Base-by-base conservation (phyloP, 2,113 vertebrate genomes). In the Pongo pygmaeus region DNA sequence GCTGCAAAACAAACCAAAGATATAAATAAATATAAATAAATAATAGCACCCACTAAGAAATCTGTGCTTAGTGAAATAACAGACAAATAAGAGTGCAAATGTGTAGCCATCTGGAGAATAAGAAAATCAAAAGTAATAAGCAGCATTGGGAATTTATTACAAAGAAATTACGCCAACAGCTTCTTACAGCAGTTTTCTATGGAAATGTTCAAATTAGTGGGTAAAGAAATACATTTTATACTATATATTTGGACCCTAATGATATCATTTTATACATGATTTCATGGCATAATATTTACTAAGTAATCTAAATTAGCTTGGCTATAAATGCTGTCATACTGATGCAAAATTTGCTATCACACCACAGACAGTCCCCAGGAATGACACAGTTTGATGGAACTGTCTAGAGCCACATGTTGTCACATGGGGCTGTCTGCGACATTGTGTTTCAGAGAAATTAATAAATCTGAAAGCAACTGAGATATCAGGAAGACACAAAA, bases 31-130 rank as follows among this genome's bases (percentile, higher is more conserved):
- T 92, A 93, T 96, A 94, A 95, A 95, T 91, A 94, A 96, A 98
- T 91, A 97, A 95, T 78, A 81, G 46, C 55, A 95, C 80, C 25
- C 86, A 95, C 55, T 96, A 96, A 97, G 94, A 96, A 96, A 95
- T 96, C 67, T 91, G n/a, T 91, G 81, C 30, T 95, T 84, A 89
- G 59, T 52, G 64, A 97, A 95, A 96, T 96, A 96, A 95, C 72
- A 96, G 70, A 80, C 57, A 98, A 90, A 96, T 84, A 96, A 97
- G 86, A 93, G 70, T 32, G 48, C 83, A 97, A 89, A 97, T 97
- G 78, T 96, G 94, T 97, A 95, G 55, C 94, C 93, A 97, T 97
- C 93, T 98, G 93, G 92, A 97, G 95, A 96, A 97, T 80, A 96
- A 95, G 96, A 91, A 97, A 96, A 94, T 94, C 88, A 96, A 96